These are phyloP conservation scores for Phallusia fumigata DNA, from an alignment of 23 tunicate genomes.

Conservation along the genomic window DNA sequence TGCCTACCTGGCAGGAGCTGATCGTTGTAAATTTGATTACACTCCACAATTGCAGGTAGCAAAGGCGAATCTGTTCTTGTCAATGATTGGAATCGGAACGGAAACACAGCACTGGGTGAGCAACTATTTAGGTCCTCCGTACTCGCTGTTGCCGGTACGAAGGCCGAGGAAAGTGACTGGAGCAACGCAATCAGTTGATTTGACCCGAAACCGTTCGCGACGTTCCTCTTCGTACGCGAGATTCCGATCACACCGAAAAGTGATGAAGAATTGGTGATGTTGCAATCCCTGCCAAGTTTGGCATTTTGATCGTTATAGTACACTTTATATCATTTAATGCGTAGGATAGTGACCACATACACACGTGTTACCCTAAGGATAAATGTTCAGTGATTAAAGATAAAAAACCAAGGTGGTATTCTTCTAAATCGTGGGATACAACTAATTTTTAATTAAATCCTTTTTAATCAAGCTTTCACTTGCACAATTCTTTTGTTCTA, in stretches of 20 bases:
- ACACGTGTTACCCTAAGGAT: too few relatives aligned
- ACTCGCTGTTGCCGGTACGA: not conserved
- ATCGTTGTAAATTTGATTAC: slow-evolving; percentile 34
- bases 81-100: slow-evolving; percentile 33
- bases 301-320: too few relatives aligned
- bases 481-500: too few relatives aligned
- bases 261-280: not conserved
- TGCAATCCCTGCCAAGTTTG: not conserved
- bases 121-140: not conserved
- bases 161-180: not conserved
- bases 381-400: too few relatives aligned
- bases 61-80: slow-evolving; percentile 30
- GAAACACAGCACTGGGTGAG: slow-evolving; percentile 14
- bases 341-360: too few relatives aligned
- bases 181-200: not conserved
- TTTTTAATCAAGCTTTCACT: too few relatives aligned
- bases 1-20: slow-evolving; percentile 36
- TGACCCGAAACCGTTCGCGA: not conserved
- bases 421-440: too few relatives aligned
- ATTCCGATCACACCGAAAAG: not conserved
- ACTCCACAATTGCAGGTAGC: slow-evolving; percentile 10
- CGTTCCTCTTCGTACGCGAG: not conserved
- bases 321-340: too few relatives aligned
- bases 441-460: too few relatives aligned
- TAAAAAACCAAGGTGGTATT: too few relatives aligned